phyloP scores from a whole-genome alignment of 2,888 invertebrate species.

The Trissonchulus latispiculum region DNA sequence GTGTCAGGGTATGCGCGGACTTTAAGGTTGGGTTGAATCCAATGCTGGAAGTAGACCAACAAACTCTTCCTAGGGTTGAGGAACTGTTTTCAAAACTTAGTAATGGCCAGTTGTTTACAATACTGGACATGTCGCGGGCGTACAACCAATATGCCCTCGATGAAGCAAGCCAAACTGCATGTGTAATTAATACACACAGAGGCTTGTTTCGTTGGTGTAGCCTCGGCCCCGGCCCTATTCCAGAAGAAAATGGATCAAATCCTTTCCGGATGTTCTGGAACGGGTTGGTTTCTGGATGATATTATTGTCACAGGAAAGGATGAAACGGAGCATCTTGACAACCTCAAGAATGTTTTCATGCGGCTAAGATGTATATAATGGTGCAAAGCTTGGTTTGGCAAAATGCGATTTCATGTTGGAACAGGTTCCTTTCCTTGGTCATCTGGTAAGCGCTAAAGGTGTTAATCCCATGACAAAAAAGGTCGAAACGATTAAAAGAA shows the following conservation, averaged over 20 bases:
- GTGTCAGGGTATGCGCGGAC: background rate
- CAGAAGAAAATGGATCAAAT: constrained; percentile 7
- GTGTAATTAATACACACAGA: background rate
- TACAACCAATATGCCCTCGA: background rate
- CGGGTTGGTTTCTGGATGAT: background rate
- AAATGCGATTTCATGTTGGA: background rate
- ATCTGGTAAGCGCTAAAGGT: background rate
- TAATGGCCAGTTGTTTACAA: background rate
- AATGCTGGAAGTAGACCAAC: background rate
- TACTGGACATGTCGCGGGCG: background rate
- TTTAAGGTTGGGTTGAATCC: background rate
- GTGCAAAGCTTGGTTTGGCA: background rate
- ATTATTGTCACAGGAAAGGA: background rate
- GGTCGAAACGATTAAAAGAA: constrained; percentile 24
- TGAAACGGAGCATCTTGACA: background rate
- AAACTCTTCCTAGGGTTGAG: background rate
- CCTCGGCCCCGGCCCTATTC: constrained; percentile 1
- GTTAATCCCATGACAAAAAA: constrained; percentile 17
- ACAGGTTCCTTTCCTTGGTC: background rate
- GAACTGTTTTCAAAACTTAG: background rate
- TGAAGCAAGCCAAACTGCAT: background rate
- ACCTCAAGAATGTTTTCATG: background rate
- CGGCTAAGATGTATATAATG: background rate
- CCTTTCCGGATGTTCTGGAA: background rate
- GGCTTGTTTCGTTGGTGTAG: background rate